Conservation (phyloP, 2,113 vertebrate species). For the Herpailurus yagouaroundi region DNA sequence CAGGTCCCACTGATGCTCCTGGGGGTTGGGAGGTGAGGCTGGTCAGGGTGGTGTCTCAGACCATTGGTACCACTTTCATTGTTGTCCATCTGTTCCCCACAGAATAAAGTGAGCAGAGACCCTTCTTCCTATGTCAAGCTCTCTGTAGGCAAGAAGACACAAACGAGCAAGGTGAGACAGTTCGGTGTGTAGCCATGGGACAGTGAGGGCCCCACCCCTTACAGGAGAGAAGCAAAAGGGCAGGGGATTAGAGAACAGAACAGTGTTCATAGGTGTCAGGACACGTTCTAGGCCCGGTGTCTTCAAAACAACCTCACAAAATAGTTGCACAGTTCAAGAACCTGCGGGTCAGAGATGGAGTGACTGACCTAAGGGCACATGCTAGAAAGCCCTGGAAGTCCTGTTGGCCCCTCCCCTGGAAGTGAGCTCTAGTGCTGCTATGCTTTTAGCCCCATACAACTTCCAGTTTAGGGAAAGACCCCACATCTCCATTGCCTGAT, state of each 20-base stretch:
- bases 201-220: neutral
- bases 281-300: neutral
- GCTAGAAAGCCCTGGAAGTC: neutral
- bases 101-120: conserved; percentile 84
- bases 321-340: neutral
- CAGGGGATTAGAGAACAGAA: neutral
- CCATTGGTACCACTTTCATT: neutral
- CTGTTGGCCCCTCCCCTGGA: neutral
- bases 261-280: neutral
- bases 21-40: neutral
- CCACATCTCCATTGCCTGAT: no score
- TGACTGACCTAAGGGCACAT: neutral
- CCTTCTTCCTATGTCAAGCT: conserved; percentile 92
- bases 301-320: neutral
- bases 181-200: neutral
- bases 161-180: conserved; percentile 93
- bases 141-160: conserved; percentile 88
- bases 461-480: no score
- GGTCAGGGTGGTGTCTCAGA: neutral
- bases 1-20: neutral
- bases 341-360: neutral
- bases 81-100: neutral
- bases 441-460: neutral
- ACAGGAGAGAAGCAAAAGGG: neutral
- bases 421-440: neutral